Percentiles rank a stretch among this genome's conserved stretches.
Conservation (phyloP, 2,888 invertebrate species). For the Drosophila picticornis region DNA sequence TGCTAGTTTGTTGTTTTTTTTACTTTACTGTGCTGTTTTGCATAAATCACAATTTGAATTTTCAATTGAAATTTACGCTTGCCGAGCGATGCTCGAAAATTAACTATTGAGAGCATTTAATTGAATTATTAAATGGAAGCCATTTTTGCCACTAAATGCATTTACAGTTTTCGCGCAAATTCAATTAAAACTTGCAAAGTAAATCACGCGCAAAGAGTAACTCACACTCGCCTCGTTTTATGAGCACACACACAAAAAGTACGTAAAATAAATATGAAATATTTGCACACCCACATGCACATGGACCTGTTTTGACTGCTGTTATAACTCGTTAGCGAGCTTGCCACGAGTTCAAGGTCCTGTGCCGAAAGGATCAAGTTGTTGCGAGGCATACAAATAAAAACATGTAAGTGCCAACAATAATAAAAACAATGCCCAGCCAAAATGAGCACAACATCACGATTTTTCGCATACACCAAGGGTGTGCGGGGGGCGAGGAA, state of each 20-base stretch:
- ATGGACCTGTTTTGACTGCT: constrained; percentile 8
- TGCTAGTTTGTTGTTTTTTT: constrained; percentile 30
- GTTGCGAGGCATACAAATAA: constrained; percentile 45
- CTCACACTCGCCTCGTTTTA: constrained; percentile 31
- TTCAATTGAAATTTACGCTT: constrained; percentile 48
- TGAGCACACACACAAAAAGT: constrained; percentile 38
- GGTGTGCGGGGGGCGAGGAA: neutral
- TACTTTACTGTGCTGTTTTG: constrained; percentile 36
- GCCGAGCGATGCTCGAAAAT: constrained; percentile 25
- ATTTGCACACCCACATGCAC: constrained; percentile 41
- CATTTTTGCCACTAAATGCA: constrained; percentile 33
- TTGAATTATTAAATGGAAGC: constrained; percentile 47
- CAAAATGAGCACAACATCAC: constrained; percentile 66
- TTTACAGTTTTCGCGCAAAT: constrained; percentile 38
- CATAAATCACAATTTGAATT: constrained; percentile 52
- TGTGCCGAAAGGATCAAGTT: constrained; percentile 60
- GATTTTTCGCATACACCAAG: constrained; percentile 50
- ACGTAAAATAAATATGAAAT: constrained; percentile 65
- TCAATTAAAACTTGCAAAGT: constrained; percentile 63
- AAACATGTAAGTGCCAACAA: constrained; percentile 64
- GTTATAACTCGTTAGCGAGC: constrained; percentile 50
- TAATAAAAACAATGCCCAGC: constrained; percentile 71
- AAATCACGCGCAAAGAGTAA: constrained; percentile 48
- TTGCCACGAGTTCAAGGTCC: constrained; percentile 67
- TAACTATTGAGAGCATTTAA: constrained; percentile 31